Conservation (phyloP, 2,888 invertebrate genomes). For the Marronus borbonicus region DNA sequence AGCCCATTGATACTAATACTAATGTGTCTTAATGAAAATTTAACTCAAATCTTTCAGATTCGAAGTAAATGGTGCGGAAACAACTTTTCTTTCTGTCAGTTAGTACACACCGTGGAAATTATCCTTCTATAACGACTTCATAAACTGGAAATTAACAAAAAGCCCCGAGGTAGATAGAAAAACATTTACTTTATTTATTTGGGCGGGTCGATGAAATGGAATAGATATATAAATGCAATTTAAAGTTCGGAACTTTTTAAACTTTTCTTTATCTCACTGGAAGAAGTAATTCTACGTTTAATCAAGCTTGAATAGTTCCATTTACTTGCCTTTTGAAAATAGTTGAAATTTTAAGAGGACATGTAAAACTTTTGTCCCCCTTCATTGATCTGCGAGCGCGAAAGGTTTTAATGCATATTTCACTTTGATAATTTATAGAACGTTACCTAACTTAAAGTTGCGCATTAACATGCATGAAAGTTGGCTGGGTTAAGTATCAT, state of each 20-base stretch:
- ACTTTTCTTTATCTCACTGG: conserved; percentile 42
- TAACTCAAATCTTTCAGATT: too few relatives aligned
- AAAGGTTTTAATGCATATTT: too few relatives aligned
- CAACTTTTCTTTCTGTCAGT: too few relatives aligned
- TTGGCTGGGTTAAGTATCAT: too few relatives aligned
- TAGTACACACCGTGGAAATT: background rate
- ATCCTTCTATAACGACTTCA: background rate
- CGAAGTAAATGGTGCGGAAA: too few relatives aligned
- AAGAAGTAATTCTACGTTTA: conserved; percentile 42
- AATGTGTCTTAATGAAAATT: too few relatives aligned
- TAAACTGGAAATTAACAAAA: background rate
- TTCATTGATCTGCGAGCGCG: background rate
- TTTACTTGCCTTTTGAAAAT: conserved; percentile 10
- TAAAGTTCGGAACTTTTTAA: conserved; percentile 42
- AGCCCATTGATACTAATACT: too few relatives aligned
- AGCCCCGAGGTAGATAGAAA: background rate
- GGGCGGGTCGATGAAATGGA: background rate
- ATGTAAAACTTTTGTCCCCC: background rate
- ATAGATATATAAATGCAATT: conserved; percentile 42
- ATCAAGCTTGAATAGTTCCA: conserved; percentile 37
- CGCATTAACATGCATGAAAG: too few relatives aligned
- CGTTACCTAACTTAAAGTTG: too few relatives aligned
- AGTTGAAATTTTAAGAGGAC: conserved; percentile 12
- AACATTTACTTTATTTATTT: conserved; percentile 14
- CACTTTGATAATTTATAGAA: too few relatives aligned